Percentiles rank a stretch among this genome's conserved stretches.
Evolutionary conservation across 2,113 vertebrate species (phyloP).

Genomic region (Zosterops japonicus): DNA sequence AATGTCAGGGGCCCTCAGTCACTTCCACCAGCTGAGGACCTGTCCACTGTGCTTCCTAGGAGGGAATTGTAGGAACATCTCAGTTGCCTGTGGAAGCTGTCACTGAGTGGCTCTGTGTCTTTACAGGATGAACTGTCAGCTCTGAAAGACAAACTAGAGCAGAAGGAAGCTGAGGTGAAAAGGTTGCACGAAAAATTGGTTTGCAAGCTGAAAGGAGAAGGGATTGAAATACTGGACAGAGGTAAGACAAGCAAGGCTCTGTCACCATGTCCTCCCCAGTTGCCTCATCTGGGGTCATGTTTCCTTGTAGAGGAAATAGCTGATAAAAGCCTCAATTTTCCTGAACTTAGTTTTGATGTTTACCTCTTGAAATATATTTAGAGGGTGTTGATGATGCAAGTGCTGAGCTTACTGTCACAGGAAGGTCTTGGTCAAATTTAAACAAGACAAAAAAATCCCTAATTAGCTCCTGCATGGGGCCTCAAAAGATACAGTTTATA

Average conservation of each 20-base stretch:
- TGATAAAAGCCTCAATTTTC: neutral
- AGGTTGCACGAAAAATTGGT: constrained; percentile 84
- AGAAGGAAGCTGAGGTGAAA: constrained; percentile 85
- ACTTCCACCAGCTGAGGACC: neutral
- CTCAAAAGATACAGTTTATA: neutral
- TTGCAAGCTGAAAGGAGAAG: constrained; percentile 77
- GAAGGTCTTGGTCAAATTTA: neutral
- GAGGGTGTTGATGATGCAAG: neutral
- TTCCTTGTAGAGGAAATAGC: neutral
- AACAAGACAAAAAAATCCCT: neutral
- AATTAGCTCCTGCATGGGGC: neutral
- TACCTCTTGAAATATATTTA: neutral
- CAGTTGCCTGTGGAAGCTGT: neutral
- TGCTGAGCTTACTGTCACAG: neutral
- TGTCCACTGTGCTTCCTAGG: neutral
- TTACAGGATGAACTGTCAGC: constrained; percentile 87
- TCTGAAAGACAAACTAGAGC: constrained; percentile 88
- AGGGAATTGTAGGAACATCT: neutral
- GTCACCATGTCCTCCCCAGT: neutral
- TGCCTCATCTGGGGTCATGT: neutral
- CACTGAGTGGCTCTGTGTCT: neutral
- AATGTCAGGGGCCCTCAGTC: neutral
- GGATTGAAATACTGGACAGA: constrained; percentile 80
- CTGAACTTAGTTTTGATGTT: neutral
- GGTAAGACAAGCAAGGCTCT: constrained; percentile 71